Evolutionary conservation across 2,113 vertebrate species (phyloP).

Genomic region (Barbus barbus): DNA sequence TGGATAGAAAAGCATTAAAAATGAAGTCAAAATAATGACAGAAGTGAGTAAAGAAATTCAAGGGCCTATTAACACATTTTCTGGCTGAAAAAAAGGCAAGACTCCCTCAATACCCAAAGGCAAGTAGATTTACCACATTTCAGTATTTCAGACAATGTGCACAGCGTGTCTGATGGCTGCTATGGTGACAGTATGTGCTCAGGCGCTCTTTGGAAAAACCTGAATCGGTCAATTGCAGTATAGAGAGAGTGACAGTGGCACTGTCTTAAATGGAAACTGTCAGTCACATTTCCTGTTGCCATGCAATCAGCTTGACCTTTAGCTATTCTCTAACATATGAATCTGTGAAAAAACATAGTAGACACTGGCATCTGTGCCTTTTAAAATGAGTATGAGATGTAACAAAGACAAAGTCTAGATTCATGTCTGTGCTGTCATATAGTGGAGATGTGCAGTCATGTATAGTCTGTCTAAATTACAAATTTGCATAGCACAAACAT

Average conservation of each 20-base stretch:
- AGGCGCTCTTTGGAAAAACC: conserved; percentile 1
- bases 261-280: conserved; percentile 12
- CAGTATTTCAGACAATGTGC: neutral
- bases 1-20: neutral
- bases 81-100: neutral
- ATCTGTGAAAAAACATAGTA: neutral
- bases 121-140: conserved; percentile 22
- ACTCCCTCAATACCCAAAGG: neutral
- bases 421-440: neutral
- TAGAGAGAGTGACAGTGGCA: conserved; percentile 1
- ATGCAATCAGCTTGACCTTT: neutral
- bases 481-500: neutral
- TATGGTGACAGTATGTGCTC: conserved; percentile 25
- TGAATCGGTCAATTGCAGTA: neutral
- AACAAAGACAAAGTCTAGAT: neutral
- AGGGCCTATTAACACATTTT: neutral
- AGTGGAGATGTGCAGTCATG: neutral
- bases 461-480: neutral
- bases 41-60: neutral
- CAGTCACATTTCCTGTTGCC: conserved; percentile 14
- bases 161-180: conserved; percentile 26
- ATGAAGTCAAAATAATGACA: neutral
- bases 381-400: neutral
- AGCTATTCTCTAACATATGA: neutral
- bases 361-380: neutral